Evolutionary conservation across 2,113 vertebrate genomes (phyloP).

Genomic region (Candoia aspera): DNA sequence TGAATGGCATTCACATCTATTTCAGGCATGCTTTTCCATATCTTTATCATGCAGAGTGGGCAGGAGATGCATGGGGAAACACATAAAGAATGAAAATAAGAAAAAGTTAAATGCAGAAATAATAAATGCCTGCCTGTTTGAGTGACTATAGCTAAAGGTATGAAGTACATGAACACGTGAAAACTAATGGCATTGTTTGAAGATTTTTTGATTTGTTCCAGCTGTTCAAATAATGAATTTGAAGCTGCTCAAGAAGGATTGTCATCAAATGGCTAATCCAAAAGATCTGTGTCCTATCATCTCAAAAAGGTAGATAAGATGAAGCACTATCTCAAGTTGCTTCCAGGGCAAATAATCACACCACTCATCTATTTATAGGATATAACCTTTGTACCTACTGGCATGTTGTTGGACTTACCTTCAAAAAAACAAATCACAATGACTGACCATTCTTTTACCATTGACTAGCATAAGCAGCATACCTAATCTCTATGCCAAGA

Average conservation of each 20-base stretch:
- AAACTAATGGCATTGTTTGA: slow-evolving; percentile 37
- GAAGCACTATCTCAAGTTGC: neutral
- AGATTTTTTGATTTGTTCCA: slow-evolving; percentile 46
- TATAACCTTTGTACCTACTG: neutral
- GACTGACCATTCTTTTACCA: neutral
- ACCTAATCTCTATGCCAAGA: neutral
- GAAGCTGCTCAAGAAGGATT: slow-evolving; percentile 35
- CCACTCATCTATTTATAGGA: neutral
- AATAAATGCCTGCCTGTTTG: slow-evolving; percentile 41
- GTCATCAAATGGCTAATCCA: slow-evolving; percentile 34
- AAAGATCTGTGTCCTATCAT: slow-evolving; percentile 18
- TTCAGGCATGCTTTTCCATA: neutral
- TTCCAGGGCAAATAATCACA: neutral
- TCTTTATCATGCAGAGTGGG: neutral
- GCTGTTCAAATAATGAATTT: slow-evolving; percentile 60
- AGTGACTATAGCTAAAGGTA: slow-evolving; percentile 22
- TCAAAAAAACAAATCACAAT: neutral
- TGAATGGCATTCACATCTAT: neutral
- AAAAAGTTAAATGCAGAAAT: slow-evolving; percentile 20
- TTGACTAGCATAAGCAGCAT: fast-evolving
- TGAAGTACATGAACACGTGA: slow-evolving; percentile 21
- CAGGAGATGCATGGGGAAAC: neutral
- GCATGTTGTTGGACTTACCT: neutral
- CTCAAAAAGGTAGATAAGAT: neutral
- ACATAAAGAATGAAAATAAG: slow-evolving; percentile 33